Conservation (phyloP, 2,797 vertebrate species). For the Anas bahamensis region DNA sequence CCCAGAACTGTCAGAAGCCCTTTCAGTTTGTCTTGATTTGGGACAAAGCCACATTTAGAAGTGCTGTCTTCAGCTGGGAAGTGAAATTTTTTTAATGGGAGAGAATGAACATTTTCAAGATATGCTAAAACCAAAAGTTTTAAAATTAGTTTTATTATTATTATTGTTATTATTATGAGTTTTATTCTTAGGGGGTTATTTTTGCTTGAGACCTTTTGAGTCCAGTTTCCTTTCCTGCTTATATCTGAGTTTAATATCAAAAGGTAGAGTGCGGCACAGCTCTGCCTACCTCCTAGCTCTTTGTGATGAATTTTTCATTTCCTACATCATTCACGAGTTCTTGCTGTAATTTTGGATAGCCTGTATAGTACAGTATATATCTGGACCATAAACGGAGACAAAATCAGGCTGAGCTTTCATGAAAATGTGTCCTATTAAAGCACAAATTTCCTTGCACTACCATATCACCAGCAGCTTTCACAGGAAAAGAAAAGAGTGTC, state of each 20-base stretch:
- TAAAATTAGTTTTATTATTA: background rate
- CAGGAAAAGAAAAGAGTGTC: slow-evolving; percentile 16
- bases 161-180: background rate
- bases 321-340: slow-evolving; percentile 54
- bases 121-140: background rate
- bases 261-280: slow-evolving; percentile 7
- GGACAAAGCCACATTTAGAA: slow-evolving; percentile 51
- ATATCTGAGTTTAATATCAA: slow-evolving; percentile 67
- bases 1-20: slow-evolving; percentile 52
- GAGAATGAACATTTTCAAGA: slow-evolving; percentile 20
- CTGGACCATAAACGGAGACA: slow-evolving; percentile 41
- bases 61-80: slow-evolving; percentile 51
- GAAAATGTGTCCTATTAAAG: slow-evolving; percentile 48
- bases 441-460: slow-evolving; percentile 64
- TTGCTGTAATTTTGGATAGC: slow-evolving; percentile 44
- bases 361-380: slow-evolving; percentile 20
- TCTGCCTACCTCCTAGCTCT: slow-evolving; percentile 33
- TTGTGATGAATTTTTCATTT: slow-evolving; percentile 68
- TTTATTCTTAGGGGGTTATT: slow-evolving; percentile 24
- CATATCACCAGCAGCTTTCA: slow-evolving; percentile 18
- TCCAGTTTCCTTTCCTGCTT: background rate
- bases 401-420: slow-evolving; percentile 56
- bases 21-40: slow-evolving; percentile 63
- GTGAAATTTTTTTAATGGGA: slow-evolving; percentile 25
- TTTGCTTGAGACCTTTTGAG: slow-evolving; percentile 23